phyloP scores from a whole-genome alignment of 2,113 vertebrate genomes.

The Carassius gibelio region DNA sequence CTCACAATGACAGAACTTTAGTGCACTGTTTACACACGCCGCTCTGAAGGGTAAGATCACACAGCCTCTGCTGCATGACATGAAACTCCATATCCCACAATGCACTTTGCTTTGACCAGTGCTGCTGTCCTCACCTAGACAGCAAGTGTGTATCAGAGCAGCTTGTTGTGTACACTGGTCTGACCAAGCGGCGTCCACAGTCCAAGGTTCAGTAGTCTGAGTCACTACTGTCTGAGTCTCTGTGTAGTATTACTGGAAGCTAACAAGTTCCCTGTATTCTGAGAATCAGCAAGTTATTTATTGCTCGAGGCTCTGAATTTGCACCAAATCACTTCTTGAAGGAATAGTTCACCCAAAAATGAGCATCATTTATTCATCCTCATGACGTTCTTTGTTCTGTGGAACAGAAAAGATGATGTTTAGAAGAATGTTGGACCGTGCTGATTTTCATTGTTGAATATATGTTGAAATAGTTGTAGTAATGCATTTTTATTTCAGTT shows the following conservation, averaged over 20 bases:
- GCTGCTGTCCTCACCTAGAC: slow-evolving; percentile 10
- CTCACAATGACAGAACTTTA: slow-evolving; percentile 53
- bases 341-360: neutral
- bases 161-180: slow-evolving; percentile 45
- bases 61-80: slow-evolving; percentile 40
- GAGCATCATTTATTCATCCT: neutral
- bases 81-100: slow-evolving; percentile 47
- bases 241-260: slow-evolving; percentile 48
- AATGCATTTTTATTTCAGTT: too few species aligned
- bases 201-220: slow-evolving; percentile 51
- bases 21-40: slow-evolving; percentile 71
- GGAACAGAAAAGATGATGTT: neutral
- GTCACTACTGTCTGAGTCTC: slow-evolving; percentile 13
- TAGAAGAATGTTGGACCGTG: neutral
- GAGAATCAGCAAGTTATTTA: slow-evolving; percentile 47
- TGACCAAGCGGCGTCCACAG: slow-evolving; percentile 51
- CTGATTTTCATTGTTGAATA: neutral
- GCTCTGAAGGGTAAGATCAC: slow-evolving; percentile 53
- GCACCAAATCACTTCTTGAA: slow-evolving; percentile 1
- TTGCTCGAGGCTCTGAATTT: slow-evolving; percentile 29
- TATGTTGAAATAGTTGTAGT: too few species aligned
- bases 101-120: slow-evolving; percentile 26
- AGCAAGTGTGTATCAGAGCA: slow-evolving; percentile 13
- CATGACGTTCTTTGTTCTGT: neutral
- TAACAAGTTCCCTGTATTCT: slow-evolving; percentile 47